phyloP scores from a whole-genome alignment of 2,113 vertebrate species.

The Halichoeres trimaculatus region DNA sequence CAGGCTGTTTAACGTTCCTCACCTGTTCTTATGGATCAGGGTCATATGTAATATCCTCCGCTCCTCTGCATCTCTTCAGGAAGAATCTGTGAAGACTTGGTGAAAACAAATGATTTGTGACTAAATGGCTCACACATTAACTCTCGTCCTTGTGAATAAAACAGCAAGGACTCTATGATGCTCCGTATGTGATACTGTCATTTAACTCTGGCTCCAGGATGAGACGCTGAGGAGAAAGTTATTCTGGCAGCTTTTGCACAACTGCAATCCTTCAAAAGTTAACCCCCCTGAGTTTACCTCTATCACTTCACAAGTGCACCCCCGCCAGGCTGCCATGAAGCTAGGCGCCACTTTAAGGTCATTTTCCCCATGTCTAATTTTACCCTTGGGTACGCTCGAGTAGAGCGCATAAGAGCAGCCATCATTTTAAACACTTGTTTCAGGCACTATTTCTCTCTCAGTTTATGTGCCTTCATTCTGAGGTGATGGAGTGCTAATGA shows the following conservation, averaged over 20 bases:
- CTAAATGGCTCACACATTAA: slow-evolving; percentile 67
- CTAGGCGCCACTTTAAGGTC: slow-evolving; percentile 74
- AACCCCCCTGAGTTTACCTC: slow-evolving; percentile 69
- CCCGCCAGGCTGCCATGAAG: slow-evolving; percentile 62
- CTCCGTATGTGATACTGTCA: slow-evolving; percentile 54
- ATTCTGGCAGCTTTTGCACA: slow-evolving; percentile 59
- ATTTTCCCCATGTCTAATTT: slow-evolving; percentile 83
- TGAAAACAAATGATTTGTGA: slow-evolving; percentile 67
- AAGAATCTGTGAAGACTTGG: slow-evolving; percentile 10
- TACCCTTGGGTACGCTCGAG: slow-evolving; percentile 81
- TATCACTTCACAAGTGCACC: slow-evolving; percentile 61
- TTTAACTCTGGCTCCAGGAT: slow-evolving; percentile 50
- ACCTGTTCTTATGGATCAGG: slow-evolving; percentile 35
- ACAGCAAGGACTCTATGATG: slow-evolving; percentile 60
- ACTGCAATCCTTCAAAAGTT: slow-evolving; percentile 68
- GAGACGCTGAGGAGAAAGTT: slow-evolving; percentile 55
- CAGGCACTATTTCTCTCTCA: slow-evolving; percentile 75
- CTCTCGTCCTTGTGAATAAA: slow-evolving; percentile 70
- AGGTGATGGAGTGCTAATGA: slow-evolving; percentile 80
- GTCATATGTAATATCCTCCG: slow-evolving; percentile 24
- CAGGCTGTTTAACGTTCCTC: slow-evolving; percentile 33
- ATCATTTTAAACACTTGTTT: slow-evolving; percentile 85
- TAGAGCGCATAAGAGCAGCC: slow-evolving; percentile 77
- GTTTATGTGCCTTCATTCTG: slow-evolving; percentile 77
- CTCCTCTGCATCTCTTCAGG: background rate